Evolutionary conservation across 2,888 invertebrate species (phyloP), one percentile per base, ranked within the genome.

Genomic region (Heliconius hortense): DNA sequence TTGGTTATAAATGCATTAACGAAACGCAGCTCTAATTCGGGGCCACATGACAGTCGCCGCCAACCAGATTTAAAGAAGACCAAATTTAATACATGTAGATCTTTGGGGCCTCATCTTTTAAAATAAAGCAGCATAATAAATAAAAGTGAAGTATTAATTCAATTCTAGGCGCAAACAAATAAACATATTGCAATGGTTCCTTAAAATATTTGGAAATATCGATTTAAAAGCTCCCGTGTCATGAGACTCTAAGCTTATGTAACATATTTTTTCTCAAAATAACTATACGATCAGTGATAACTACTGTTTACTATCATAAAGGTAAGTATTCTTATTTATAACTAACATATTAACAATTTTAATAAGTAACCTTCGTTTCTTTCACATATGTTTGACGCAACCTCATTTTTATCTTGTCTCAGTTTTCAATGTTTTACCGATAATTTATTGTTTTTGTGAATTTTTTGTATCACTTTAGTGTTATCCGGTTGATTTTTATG

Each of bases 161-260:
- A 72, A 84, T 85, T 83, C 85, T 83, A 81, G 83, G 86, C 82
- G 84, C 86, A 85, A 86, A 80, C 83, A 82, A 78, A 81, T 56
- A n/a, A 56, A 56, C 28, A n/a, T 83, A 78, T 79, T 79, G 83
- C 86, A 84, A 91, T 91, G 90, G 86, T 85, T 83, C 88, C 82
- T 86, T 84, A 89, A 92, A 89, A 88, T 88, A 89, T 87, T 78
- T 80, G 82, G 83, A 84, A 82, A 82, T 80, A 85, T 83, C 84
- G 77, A 82, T 80, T 83, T 84, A 83, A 82, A 81, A 85, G 84
- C 76, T 78, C 84, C 84, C 77, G 87, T 91, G 93, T 92, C 93
- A 93, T 91, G 89, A 88, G 91, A 89, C 73, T 64, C 85, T 85
- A 80, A 79, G 87, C 93, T 93, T 93, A 93, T 93, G 93, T 93